Percentiles rank a stretch among this genome's conserved stretches.
Evolutionary conservation across 2,113 vertebrate genomes (phyloP).

Genomic region (Daboia siamensis): DNA sequence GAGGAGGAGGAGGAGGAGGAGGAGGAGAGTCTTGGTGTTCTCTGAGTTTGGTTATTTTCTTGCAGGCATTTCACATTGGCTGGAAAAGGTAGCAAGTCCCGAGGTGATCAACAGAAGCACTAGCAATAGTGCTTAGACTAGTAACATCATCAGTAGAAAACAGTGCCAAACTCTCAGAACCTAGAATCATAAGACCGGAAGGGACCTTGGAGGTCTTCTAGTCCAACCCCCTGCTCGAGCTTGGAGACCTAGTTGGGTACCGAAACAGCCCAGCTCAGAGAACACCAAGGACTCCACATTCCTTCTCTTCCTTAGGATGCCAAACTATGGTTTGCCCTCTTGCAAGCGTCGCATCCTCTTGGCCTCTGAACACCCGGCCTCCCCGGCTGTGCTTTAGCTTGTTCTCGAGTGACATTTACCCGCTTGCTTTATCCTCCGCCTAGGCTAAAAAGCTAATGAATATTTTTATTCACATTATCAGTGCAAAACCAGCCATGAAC

Average conservation of each 20-base stretch:
- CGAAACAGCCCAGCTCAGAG: not conserved
- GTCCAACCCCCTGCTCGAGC: not conserved
- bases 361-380: not conserved
- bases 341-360: constrained; percentile 18
- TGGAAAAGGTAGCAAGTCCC: too few species aligned
- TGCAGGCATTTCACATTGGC: too few species aligned
- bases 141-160: too few species aligned
- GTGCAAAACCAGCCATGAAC: constrained; percentile 36
- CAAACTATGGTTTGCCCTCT: not conserved
- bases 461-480: constrained; percentile 35
- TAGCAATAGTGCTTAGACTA: too few species aligned
- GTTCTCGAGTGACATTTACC: not conserved
- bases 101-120: too few species aligned
- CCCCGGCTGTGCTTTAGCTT: not conserved
- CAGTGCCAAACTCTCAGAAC: too few species aligned
- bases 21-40: too few species aligned
- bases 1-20: too few species aligned
- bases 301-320: not conserved
- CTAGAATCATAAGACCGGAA: not conserved
- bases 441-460: constrained; percentile 41
- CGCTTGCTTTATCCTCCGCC: not conserved
- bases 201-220: not conserved
- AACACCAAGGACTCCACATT: not conserved
- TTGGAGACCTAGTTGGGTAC: not conserved
- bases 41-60: too few species aligned